Evolutionary conservation across 2,888 invertebrate genomes (phyloP), one percentile per base, ranked within the genome.

Genomic region (Herminia tarsipennalis): DNA sequence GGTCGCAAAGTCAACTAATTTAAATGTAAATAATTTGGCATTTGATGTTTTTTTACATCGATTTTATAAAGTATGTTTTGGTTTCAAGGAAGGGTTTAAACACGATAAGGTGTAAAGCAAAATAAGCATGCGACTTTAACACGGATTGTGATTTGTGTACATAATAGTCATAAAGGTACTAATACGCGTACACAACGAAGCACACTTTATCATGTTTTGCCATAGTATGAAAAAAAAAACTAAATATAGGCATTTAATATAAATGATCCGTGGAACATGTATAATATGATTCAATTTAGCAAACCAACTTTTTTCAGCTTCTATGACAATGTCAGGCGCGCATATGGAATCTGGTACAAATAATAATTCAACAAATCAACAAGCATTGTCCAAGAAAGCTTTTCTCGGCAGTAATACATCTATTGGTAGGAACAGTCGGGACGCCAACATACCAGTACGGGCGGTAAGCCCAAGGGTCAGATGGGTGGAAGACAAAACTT

Each of bases 281-380:
- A n/a, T n/a, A n/a, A 6, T 17, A 1, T 20, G 1, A 20, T 20
- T 2, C 8, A 12, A 27, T 6, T 5, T 49, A 39, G 33, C 4
- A 35, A 39, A 39, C 37, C 10, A 20, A 8, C 20, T 63, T 44
- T 63, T 93, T 93, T 28, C 92, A 95, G 95, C 95, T 76, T 95
- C 95, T 66, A 94, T 95, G 84, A 94, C 95, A 68, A 94, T 94
- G 78, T 92, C 93, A 76, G 93, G 93, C 81, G 92, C 92, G 77
- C 93, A 93, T 61, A 87, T 92, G 73, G 93, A 93, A 73, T 88
- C 91, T 60, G 88, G 81, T 57, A 75, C 88, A 66, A 93, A 84
- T 66, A 84, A 76, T 70, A 85, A 81, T 58, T 66, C 88, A 52
- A 80, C 86, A 60, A 92, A 78, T 66, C 88, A 88, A 62, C 88